Conservation (phyloP, 2,113 vertebrate genomes). For the Carlito syrichta region DNA sequence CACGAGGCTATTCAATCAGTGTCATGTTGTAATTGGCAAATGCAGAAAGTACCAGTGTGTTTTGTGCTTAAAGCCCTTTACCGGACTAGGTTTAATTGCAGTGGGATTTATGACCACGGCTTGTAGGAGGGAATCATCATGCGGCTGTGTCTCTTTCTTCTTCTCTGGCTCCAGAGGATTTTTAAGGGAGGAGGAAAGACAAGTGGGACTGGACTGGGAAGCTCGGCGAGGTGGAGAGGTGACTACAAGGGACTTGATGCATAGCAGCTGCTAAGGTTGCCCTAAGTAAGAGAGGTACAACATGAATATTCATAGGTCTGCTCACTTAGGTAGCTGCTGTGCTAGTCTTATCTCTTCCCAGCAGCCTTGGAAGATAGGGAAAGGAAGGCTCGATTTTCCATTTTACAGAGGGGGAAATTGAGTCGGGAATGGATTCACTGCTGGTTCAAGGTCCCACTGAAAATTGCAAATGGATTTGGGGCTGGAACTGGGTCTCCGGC, state of each 20-base stretch:
- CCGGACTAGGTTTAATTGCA: constrained; percentile 35
- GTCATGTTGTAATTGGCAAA: constrained; percentile 37
- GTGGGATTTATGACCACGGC: not conserved
- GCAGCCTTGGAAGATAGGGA: constrained; percentile 32
- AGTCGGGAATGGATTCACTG: not conserved
- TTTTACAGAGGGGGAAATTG: constrained; percentile 16
- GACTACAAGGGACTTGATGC: not conserved
- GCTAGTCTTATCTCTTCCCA: not conserved
- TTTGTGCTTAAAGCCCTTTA: constrained; percentile 7
- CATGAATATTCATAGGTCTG: constrained; percentile 43
- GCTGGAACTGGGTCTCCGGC: not conserved
- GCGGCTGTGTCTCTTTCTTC: constrained; percentile 11
- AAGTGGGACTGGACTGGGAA: not conserved
- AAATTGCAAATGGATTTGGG: not conserved
- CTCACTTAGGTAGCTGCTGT: not conserved
- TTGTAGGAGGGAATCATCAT: not conserved
- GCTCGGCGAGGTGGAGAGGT: not conserved
- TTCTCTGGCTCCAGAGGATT: not conserved
- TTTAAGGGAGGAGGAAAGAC: not conserved
- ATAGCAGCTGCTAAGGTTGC: not conserved
- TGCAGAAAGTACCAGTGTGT: not conserved
- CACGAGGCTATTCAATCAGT: not conserved
- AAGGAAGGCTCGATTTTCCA: not conserved
- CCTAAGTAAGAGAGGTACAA: not conserved
- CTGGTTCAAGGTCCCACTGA: not conserved